Conservation (phyloP, 2,797 vertebrate genomes). For the Pantherophis vulpinus region DNA sequence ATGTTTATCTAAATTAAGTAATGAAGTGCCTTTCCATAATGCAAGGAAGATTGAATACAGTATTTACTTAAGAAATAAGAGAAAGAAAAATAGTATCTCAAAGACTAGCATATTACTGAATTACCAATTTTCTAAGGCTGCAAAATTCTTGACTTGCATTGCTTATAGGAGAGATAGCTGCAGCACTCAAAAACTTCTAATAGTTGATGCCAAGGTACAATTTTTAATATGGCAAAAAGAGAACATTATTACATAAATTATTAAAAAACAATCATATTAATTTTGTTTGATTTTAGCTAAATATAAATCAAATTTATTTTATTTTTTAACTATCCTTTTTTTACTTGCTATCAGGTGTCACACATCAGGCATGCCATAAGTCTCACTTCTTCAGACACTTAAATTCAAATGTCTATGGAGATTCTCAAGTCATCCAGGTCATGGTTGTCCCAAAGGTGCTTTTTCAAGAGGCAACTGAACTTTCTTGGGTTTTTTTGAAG, state of each 20-base stretch:
- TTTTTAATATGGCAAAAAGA: not conserved
- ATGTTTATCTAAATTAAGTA: slow-evolving; percentile 1
- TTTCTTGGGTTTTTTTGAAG: no score
- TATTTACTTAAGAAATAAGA: not conserved
- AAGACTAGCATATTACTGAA: not conserved
- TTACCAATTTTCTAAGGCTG: not conserved
- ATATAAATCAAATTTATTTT: not conserved
- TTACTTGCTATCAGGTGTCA: not conserved
- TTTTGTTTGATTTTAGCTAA: not conserved
- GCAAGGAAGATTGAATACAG: not conserved
- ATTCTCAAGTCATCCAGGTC: no score
- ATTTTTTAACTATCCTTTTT: not conserved
- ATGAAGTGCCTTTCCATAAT: not conserved
- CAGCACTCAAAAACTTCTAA: not conserved
- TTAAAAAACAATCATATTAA: not conserved
- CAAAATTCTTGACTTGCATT: not conserved
- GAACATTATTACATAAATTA: not conserved
- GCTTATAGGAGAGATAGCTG: not conserved
- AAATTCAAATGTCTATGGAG: not conserved
- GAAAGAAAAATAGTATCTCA: not conserved
- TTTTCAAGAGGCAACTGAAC: not conserved
- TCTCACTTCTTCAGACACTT: not conserved
- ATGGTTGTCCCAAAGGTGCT: no score
- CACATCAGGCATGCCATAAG: not conserved
- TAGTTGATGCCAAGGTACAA: not conserved